These are phyloP conservation scores for Meliscaeva auricollis DNA, from an alignment of 2,888 invertebrate species.

Conservation along the genomic window DNA sequence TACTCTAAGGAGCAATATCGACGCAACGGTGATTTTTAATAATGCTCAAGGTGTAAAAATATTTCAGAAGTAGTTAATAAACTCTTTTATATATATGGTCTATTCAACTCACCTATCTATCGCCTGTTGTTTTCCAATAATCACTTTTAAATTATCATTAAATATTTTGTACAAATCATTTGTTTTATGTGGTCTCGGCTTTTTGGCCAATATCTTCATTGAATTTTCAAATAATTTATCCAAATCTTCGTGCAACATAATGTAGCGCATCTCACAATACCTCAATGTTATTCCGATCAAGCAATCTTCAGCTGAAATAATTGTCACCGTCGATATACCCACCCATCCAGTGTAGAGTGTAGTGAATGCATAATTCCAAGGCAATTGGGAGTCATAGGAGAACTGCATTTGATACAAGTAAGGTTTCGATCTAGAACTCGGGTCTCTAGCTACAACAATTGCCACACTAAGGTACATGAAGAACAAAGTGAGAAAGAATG, in stretches of 20 bases:
- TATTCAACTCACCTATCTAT: slow-evolving; percentile 54
- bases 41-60: no score
- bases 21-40: no score
- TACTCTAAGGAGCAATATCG: no score
- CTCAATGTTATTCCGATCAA: slow-evolving; percentile 51
- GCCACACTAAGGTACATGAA: slow-evolving; percentile 44
- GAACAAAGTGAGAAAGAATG: slow-evolving; percentile 62
- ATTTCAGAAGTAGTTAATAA: no score
- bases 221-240: slow-evolving; percentile 7
- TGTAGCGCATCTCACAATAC: slow-evolving; percentile 50
- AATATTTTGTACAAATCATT: slow-evolving; percentile 57
- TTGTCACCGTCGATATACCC: slow-evolving; percentile 47
- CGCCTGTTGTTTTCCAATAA: slow-evolving; percentile 54
- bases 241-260: slow-evolving; percentile 42
- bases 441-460: slow-evolving; percentile 37
- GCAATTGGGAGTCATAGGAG: slow-evolving; percentile 6
- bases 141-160: neutral
- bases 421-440: slow-evolving; percentile 67
- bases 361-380: slow-evolving; percentile 42
- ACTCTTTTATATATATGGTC: no score
- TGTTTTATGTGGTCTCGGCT: neutral
- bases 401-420: slow-evolving; percentile 76
- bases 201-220: neutral
- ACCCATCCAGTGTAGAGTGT: slow-evolving; percentile 60
- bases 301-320: slow-evolving; percentile 54